Conservation (phyloP, 1,140 invertebrate species). For the Habropoda laboriosa region DNA sequence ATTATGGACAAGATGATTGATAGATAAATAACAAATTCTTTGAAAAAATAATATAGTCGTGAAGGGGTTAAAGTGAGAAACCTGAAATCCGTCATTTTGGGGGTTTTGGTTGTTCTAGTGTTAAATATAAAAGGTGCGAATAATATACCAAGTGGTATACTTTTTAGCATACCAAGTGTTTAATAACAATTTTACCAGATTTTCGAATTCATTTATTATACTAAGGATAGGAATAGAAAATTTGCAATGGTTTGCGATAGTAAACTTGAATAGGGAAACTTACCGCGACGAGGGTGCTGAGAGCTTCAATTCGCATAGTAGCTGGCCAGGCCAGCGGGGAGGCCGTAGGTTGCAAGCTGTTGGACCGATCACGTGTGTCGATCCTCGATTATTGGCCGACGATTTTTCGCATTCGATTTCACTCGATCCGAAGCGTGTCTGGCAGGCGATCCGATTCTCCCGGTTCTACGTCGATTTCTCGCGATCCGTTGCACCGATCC, state of each 20-base stretch:
- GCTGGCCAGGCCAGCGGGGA: slow-evolving; percentile 81
- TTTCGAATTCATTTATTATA: too few species aligned
- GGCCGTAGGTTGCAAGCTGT: slow-evolving; percentile 76
- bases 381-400: slow-evolving; percentile 65
- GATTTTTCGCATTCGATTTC: slow-evolving; percentile 34
- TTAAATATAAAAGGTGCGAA: too few species aligned
- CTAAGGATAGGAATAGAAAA: too few species aligned
- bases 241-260: background rate
- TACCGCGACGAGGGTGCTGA: slow-evolving; percentile 80
- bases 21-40: too few species aligned
- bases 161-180: too few species aligned
- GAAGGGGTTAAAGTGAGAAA: too few species aligned
- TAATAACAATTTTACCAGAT: too few species aligned
- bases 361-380: slow-evolving; percentile 73
- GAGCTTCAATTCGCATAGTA: slow-evolving; percentile 83
- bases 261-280: slow-evolving; percentile 51
- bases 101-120: too few species aligned
- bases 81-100: too few species aligned
- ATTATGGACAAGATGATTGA: too few species aligned
- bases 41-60: too few species aligned
- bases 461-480: slow-evolving; percentile 70
- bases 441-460: slow-evolving; percentile 66
- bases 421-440: slow-evolving; percentile 49
- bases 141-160: too few species aligned
- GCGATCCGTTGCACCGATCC: slow-evolving; percentile 63